These are phyloP conservation scores for Cyanistes caeruleus DNA, from an alignment of 2,113 vertebrate species.

Conservation along the genomic window DNA sequence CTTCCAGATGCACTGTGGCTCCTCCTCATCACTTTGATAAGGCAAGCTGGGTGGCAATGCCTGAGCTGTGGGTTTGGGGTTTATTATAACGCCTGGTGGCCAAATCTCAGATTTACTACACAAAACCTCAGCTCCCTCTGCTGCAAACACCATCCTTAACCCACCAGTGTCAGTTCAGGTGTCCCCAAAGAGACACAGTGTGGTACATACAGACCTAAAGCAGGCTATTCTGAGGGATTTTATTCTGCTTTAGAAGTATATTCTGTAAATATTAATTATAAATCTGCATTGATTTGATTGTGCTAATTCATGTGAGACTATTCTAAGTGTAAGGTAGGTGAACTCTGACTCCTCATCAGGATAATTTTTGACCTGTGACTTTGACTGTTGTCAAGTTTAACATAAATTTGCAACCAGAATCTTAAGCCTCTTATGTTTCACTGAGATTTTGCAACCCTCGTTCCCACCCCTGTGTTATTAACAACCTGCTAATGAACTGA, in stretches of 20 bases:
- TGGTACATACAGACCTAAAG: neutral
- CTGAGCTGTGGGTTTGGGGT: neutral
- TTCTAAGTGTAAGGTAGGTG: neutral
- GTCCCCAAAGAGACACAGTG: accelerated
- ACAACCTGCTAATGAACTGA: neutral
- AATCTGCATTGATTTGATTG: neutral
- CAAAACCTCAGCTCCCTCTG: neutral
- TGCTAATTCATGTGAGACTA: neutral
- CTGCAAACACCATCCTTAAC: neutral
- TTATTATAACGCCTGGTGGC: neutral
- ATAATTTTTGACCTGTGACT: neutral
- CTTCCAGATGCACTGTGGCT: neutral
- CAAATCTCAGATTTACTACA: neutral
- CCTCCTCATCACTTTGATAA: neutral
- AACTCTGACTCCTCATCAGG: neutral
- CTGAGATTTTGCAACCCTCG: neutral
- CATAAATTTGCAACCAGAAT: neutral
- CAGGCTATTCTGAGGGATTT: neutral
- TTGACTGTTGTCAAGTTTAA: neutral
- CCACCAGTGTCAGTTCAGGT: neutral
- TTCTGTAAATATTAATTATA: neutral
- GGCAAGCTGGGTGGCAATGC: neutral
- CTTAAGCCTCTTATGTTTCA: neutral
- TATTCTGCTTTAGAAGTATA: neutral
- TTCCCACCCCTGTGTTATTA: neutral